Percentiles rank a stretch among this genome's conserved stretches.
phyloP scores from a whole-genome alignment of 2,113 vertebrate genomes.

The Thinocorus orbignyianus region DNA sequence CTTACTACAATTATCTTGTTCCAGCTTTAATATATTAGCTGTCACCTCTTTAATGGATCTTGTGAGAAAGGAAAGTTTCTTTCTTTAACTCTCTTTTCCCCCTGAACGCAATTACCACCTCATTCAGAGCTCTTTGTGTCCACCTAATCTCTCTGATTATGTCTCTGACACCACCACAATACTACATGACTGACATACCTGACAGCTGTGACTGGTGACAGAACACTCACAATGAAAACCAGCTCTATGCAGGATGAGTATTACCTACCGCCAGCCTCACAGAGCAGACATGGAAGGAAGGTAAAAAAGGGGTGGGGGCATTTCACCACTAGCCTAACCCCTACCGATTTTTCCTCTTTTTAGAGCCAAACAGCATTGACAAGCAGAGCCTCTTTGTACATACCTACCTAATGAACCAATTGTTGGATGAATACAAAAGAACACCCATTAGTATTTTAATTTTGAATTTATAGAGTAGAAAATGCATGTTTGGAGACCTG shows the following conservation, averaged over 20 bases:
- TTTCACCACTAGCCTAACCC: constrained; percentile 26
- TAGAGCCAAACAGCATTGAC: constrained; percentile 44
- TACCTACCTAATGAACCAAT: constrained; percentile 60
- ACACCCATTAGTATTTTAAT: constrained; percentile 52
- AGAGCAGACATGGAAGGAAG: constrained; percentile 58
- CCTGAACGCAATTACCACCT: constrained; percentile 74
- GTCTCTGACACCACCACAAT: constrained; percentile 77
- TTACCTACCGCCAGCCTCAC: constrained; percentile 58
- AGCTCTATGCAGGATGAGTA: constrained; percentile 71
- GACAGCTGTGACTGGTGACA: constrained; percentile 77
- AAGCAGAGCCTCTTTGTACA: constrained; percentile 54
- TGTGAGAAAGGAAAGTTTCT: constrained; percentile 78
- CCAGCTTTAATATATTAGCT: constrained; percentile 77
- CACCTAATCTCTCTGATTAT: constrained; percentile 78
- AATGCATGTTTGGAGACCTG: constrained; percentile 39
- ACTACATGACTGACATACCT: constrained; percentile 74
- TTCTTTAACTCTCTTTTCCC: constrained; percentile 76
- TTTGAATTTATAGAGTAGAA: constrained; percentile 55
- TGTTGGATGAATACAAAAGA: constrained; percentile 52
- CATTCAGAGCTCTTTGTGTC: constrained; percentile 77
- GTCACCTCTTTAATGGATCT: constrained; percentile 77
- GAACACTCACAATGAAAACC: constrained; percentile 61
- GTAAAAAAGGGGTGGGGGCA: constrained; percentile 54
- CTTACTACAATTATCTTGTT: constrained; percentile 77
- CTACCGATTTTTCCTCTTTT: constrained; percentile 46